Base-by-base conservation (phyloP, 2,797 vertebrate genomes). In the Lagodon rhomboides region DNA sequence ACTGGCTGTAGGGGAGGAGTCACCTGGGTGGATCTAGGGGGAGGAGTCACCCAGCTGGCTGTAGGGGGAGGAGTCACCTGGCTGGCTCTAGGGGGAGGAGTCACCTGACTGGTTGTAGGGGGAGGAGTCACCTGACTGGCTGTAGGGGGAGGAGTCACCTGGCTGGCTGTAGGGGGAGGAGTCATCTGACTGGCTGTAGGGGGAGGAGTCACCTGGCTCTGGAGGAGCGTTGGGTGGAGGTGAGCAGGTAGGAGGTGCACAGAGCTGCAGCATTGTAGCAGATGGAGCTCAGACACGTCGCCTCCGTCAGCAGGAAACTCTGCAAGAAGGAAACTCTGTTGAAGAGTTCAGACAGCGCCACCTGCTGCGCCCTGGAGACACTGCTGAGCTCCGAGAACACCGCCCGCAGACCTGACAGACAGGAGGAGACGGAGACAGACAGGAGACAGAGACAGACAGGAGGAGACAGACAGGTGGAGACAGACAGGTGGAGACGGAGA, bases 291-390 rank as follows among this genome's bases (percentile, higher is more conserved):
- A 96, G 84, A 0, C 94, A 95, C 78, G 95, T 94, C 0, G 96
- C 92, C 82, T 96, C 96, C 17, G 94, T 92, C 89, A 97, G 80
- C 62, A 97, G 89, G 88, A 96, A 96, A 53, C 85, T 96, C 78
- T 96, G 96, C 76, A 97, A 90, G 87, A 95, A 96, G 44, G 95
- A 90, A 1, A 97, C 85, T 69, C 90, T 92, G 89, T 94, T 94
- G 58, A 96, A 96, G 84, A 96, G 95, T 69, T 96, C 95, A 0
- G 95, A 94, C 80, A 96, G 95, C 12, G 90, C 90, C 75, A 95
- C 87, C 75, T 95, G 95, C 88, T 97, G 96, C 78, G 95, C 92
- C 41, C 76, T 90, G 15, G 95, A 95, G 0, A 89, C 91, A 11
- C 89, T 88, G 83, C 90, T 94, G 79, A 96, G 91, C 75, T 96